Conservation (phyloP, 2,888 invertebrate species). For the Amphimallon solstitiale region DNA sequence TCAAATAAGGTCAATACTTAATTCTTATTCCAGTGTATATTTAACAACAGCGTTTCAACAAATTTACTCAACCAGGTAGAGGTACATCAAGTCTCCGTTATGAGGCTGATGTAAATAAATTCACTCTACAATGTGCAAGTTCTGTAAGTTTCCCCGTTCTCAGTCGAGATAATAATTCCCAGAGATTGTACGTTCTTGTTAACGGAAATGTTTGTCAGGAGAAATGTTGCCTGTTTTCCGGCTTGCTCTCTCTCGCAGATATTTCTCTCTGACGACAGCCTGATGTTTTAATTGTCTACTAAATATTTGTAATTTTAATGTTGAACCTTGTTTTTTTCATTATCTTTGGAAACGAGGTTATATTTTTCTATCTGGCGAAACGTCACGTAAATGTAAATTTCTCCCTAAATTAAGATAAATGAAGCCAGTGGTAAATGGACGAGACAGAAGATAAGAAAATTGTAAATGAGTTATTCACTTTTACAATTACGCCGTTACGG, state of each 20-base stretch:
- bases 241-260: not conserved
- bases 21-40: no score
- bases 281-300: constrained; percentile 26
- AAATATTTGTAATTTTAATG: constrained; percentile 26
- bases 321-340: constrained; percentile 1
- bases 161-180: constrained; percentile 48
- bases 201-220: constrained; percentile 48
- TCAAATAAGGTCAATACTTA: no score
- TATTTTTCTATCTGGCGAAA: no score
- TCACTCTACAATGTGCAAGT: constrained; percentile 44
- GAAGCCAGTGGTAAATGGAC: constrained; percentile 1
- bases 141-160: constrained; percentile 40
- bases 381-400: no score
- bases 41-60: no score
- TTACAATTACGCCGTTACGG: not conserved
- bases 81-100: constrained; percentile 38
- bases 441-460: constrained; percentile 16
- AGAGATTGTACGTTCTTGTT: constrained; percentile 46
- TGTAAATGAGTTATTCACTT: constrained; percentile 20
- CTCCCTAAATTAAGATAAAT: constrained; percentile 25
- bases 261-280: not conserved
- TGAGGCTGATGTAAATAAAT: constrained; percentile 53
- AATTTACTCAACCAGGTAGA: no score
- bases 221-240: constrained; percentile 28
- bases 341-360: no score